These are phyloP conservation scores for Oxyruncus cristatus DNA, from an alignment of 2,113 vertebrate genomes.

Conservation along the genomic window DNA sequence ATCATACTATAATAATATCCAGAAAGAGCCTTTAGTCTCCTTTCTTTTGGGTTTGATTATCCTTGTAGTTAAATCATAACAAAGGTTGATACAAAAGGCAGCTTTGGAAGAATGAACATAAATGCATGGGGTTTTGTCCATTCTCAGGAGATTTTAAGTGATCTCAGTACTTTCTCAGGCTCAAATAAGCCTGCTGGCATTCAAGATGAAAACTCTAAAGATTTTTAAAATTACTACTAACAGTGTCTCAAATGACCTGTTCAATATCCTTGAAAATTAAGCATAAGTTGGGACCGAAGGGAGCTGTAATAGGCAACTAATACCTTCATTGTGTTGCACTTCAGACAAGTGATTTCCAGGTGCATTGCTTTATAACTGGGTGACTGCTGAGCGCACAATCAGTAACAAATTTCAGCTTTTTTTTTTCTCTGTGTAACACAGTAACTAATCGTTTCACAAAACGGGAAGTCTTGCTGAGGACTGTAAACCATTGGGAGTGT, in stretches of 20 bases:
- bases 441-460: constrained; percentile 28
- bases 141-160: background rate
- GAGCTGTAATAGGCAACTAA: background rate
- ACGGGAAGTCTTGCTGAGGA: background rate
- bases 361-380: background rate
- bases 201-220: background rate
- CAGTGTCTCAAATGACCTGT: background rate
- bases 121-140: background rate
- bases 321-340: background rate
- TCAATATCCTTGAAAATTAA: constrained; percentile 40
- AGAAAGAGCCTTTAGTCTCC: background rate
- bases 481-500: constrained; percentile 3
- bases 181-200: background rate
- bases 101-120: background rate
- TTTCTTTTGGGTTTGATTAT: background rate
- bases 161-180: background rate
- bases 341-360: constrained; percentile 27
- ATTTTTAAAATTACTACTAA: constrained; percentile 2
- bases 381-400: background rate
- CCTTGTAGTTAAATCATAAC: background rate
- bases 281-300: background rate
- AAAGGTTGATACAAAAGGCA: background rate
- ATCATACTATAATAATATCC: background rate
- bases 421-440: background rate
- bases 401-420: background rate